Conservation (phyloP, 2,113 vertebrate genomes). For the Stegostoma tigrinum region DNA sequence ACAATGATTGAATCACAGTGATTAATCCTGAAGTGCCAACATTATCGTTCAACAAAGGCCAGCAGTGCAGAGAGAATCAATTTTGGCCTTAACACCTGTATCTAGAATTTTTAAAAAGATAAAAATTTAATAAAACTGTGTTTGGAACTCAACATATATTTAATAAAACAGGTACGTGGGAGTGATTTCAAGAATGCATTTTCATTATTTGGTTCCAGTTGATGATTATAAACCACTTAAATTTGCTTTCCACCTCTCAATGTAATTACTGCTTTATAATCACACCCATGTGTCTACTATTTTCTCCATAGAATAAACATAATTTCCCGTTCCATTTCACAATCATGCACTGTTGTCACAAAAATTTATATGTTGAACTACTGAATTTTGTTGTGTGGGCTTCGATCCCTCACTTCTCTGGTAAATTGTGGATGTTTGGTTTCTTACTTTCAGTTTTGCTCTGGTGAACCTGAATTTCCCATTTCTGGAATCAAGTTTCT, state of each 20-base stretch:
- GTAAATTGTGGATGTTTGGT: background rate
- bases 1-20: background rate
- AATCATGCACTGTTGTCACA: background rate
- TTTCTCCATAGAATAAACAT: conserved; percentile 25
- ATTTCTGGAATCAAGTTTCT: background rate
- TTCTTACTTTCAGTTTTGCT: background rate
- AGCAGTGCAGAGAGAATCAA: background rate
- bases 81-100: background rate
- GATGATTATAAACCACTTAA: conserved; percentile 18
- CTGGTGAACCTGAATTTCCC: background rate
- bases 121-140: conserved; percentile 18
- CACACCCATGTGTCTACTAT: background rate
- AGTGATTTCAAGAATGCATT: conserved; percentile 26
- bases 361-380: background rate
- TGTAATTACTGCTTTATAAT: conserved; percentile 12
- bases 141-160: conserved; percentile 23
- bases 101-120: conserved; percentile 5
- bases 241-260: conserved; percentile 14
- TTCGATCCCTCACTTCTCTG: background rate
- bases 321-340: conserved; percentile 17
- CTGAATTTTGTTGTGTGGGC: background rate
- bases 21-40: background rate
- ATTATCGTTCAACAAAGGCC: background rate
- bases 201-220: conserved; percentile 17
- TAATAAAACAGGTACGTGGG: conserved; percentile 17